Percentiles rank a stretch among this genome's conserved stretches.
Evolutionary conservation across 1,140 invertebrate species (phyloP).

Genomic region (Brachionus manjavacas): DNA sequence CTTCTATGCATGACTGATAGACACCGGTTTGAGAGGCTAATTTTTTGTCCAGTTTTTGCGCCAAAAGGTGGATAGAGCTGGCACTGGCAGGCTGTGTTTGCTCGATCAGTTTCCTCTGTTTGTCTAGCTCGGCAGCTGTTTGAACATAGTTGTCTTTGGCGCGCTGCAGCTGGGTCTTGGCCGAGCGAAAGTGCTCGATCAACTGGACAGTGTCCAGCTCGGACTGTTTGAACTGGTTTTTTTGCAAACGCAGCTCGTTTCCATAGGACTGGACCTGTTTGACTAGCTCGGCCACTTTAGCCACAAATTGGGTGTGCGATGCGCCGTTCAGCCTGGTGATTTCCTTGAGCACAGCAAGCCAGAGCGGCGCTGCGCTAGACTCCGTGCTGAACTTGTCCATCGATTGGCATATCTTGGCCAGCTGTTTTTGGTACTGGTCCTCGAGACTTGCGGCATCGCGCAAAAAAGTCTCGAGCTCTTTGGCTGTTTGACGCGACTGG

Average conservation of each 20-base stretch:
- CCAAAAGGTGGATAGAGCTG: not conserved
- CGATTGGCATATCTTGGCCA: not conserved
- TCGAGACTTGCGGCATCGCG: not conserved
- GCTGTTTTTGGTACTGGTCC: conserved; percentile 11
- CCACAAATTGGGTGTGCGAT: not conserved
- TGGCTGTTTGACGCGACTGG: not conserved
- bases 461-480: conserved; percentile 16
- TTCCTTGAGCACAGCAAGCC: not conserved
- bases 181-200: not conserved
- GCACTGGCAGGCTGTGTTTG: not conserved
- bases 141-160: not conserved
- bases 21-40: not conserved
- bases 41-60: not conserved
- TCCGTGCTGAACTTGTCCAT: not conserved
- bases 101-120: conserved; percentile 5
- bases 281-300: not conserved
- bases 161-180: not conserved
- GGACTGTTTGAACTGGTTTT: not conserved
- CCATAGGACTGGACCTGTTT: conserved; percentile 37
- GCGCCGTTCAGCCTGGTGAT: not conserved
- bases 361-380: not conserved
- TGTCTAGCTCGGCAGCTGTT: not conserved
- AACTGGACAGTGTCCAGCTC: not conserved
- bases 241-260: not conserved
- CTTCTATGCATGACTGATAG: not conserved